Base-by-base conservation (phyloP, 2,888 invertebrate species). In the Prenolepis imparis region DNA sequence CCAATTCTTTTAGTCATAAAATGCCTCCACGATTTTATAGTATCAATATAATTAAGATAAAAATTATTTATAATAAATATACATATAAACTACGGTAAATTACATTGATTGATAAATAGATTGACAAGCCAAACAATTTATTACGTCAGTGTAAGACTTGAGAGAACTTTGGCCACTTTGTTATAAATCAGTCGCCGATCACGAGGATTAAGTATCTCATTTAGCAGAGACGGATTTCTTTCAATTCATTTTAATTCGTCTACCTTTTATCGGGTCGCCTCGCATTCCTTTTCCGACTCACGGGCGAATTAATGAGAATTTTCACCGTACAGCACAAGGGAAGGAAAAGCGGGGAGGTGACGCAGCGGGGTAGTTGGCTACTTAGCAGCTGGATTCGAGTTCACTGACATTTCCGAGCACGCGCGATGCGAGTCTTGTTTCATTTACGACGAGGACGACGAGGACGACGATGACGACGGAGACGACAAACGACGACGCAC, bases 341-440 rank as follows among this genome's bases (percentile, higher is more conserved):
- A 18, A 48, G 39, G 12, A n/a, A 18, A 59, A 67, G 52, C 21
- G 66, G n/a, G 28, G 39, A 68, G 36, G 81, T 67, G 52, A 59
- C 28, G 8, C 21, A 21, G 57, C 15, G 63, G 67, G 81, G 81
- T 82, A 59, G 82, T 57, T 24, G 28, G 64, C 63, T 64, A 83
- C 74, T 83, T 84, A 86, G 75, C 84, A 86, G 84, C 73, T 83
- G 83, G 74, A 86, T 86, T 87, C 67, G 88, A 88, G 90, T 90
- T 90, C 90, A 90, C 81, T 90, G 90, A 90, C 90, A 90, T 87
- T 88, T 84, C 84, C 68, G 86, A 88, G 90, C 90, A 89, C 87
- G 90, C 90, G 90, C 90, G 82, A 81, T 87, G 78, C 55, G 55
- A 84, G 73, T 90, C 78, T 84, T 78, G 82, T 87, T 84, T 83